phyloP scores from a whole-genome alignment of 2,888 invertebrate genomes.

The Drosophila imparisetae region DNA sequence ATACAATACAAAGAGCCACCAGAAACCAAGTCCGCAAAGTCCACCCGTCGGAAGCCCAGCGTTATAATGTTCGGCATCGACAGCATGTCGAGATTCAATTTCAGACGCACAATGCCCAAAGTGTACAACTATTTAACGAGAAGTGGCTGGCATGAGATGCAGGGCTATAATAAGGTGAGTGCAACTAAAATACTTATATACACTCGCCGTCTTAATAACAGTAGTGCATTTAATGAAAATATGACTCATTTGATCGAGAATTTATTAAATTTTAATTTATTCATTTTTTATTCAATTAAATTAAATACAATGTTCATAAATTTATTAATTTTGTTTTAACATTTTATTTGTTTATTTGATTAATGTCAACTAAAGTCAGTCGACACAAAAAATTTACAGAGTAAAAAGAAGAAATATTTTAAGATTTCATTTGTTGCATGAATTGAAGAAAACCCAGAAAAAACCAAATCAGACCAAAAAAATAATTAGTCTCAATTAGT shows the following conservation, averaged over 20 bases:
- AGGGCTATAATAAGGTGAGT: conserved; percentile 89
- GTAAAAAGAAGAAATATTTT: no score
- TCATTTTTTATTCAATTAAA: background rate
- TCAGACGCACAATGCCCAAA: conserved; percentile 90
- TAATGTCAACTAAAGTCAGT: no score
- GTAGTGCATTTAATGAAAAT: background rate
- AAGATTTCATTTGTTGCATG: no score
- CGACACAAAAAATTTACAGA: no score
- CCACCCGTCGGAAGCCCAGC: conserved; percentile 57
- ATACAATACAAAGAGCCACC: conserved; percentile 37
- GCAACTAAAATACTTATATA: background rate
- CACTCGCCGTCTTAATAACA: background rate
- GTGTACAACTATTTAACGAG: conserved; percentile 88
- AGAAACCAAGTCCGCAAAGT: background rate
- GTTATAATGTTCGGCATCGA: conserved; percentile 92
- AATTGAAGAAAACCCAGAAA: no score
- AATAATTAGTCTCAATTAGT: no score
- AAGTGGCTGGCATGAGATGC: conserved; percentile 88
- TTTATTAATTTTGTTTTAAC: background rate
- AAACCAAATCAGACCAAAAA: no score
- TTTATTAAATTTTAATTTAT: background rate
- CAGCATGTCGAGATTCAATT: conserved; percentile 91
- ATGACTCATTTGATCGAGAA: background rate
- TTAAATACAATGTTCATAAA: background rate
- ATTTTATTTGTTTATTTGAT: background rate